These are phyloP conservation scores for Andrena haemorrhoa DNA, from an alignment of 2,888 invertebrate genomes.

Conservation along the genomic window DNA sequence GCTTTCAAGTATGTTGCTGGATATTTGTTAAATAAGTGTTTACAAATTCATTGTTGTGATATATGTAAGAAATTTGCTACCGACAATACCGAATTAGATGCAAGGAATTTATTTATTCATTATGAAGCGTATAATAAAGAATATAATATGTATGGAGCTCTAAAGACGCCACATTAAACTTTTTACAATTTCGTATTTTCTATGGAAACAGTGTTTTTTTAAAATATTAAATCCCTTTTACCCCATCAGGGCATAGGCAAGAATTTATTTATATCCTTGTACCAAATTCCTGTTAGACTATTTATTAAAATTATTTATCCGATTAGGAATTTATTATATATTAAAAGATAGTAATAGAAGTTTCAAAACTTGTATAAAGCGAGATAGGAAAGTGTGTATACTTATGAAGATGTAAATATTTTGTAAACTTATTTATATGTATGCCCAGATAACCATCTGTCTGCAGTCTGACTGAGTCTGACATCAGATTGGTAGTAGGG, in stretches of 20 bases:
- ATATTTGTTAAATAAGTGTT: constrained; percentile 5
- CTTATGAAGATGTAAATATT: background rate
- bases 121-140: background rate
- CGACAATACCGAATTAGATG: background rate
- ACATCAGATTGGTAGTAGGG: too few relatives aligned
- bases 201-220: background rate
- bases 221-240: background rate
- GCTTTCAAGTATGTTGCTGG: background rate
- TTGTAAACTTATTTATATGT: too few relatives aligned
- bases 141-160: background rate
- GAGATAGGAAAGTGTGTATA: background rate
- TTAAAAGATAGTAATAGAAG: constrained; percentile 1
- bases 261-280: background rate
- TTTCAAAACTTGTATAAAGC: background rate
- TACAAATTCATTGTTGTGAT: background rate
- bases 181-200: constrained; percentile 1
- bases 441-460: too few relatives aligned
- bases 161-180: background rate
- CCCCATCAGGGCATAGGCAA: background rate
- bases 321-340: background rate
- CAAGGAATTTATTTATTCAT: constrained; percentile 5
- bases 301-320: constrained; percentile 13
- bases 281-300: background rate
- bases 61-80: background rate
- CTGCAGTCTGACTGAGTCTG: too few relatives aligned